Base-by-base conservation (phyloP, 2,888 invertebrate genomes). In the Neuroscelio doddi region DNA sequence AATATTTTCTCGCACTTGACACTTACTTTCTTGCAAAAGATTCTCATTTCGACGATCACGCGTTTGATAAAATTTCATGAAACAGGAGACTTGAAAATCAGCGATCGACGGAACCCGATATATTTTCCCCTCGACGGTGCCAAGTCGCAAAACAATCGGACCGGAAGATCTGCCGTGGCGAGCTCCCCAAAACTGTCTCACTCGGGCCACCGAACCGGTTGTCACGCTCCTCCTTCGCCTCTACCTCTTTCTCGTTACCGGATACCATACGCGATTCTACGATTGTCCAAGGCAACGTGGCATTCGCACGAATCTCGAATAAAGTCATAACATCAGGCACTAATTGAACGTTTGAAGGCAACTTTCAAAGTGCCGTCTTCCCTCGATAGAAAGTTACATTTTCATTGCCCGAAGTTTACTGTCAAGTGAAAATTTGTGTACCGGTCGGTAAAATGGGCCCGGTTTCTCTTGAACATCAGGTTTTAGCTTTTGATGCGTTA, bases 201-300 rank as follows among this genome's bases (percentile, higher is more conserved):
- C 36, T 36, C 30, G 30, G 30, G 30, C 30, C 4, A 30, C 36
- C 38, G 8, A 38, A 30, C 30, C 10, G 30, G 30, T 24, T 27
- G 15, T 32, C 42, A 38, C 32, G n/a, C 12, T 9, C 16, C 21
- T 47, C 12, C 24, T n/a, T 47, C 21, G 27, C 16, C 15, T 10
- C 26, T 16, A n/a, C 27, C 32, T 32, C 10, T n/a, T 17, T 14
- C 41, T 44, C 29, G 42, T 80, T 79, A 81, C 73, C 80, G 81
- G 81, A 79, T 21, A 21, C 21, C 9, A 10, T 9, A 8, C 30
- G 30, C 30, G 30, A 30, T 30, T 30, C 30, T 30, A 10, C 30
- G 9, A 30, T 30, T 30, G 30, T 30, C 30, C 30, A 30, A 30
- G 30, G 10, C 9, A 9, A 30, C 30, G 30, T 9, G n/a, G 2